These are phyloP conservation scores for Oscarella lobularis DNA, from an alignment of 37 sponge, comb jelly and placozoan species.

Conservation along the genomic window DNA sequence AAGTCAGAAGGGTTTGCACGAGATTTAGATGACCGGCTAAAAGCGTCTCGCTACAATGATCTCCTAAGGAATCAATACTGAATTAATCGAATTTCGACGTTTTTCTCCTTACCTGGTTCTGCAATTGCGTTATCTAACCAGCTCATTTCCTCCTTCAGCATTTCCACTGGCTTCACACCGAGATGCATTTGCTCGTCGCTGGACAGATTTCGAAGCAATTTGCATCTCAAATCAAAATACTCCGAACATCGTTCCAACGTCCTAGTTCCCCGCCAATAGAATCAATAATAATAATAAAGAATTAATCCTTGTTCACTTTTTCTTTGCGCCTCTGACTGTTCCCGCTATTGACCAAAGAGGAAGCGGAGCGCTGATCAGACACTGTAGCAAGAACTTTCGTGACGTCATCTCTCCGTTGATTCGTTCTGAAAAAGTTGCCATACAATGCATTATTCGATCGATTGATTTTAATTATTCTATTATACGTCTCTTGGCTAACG, in stretches of 20 bases:
- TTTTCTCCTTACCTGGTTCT: not conserved
- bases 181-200: slow-evolving; percentile 27
- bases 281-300: not conserved
- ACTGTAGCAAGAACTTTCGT: not conserved
- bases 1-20: slow-evolving; percentile 43
- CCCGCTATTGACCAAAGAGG: not conserved
- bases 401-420: too few relatives aligned
- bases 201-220: not conserved
- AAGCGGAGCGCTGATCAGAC: not conserved
- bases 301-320: not conserved
- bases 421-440: too few relatives aligned
- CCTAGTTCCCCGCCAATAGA: not conserved
- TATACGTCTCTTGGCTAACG: not conserved
- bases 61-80: slow-evolving; percentile 2
- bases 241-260: not conserved
- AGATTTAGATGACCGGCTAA: slow-evolving; percentile 81
- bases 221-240: not conserved
- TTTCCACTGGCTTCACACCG: slow-evolving; percentile 21
- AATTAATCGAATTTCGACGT: too few relatives aligned
- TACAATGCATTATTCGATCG: not conserved
- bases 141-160: slow-evolving; percentile 43
- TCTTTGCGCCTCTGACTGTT: not conserved
- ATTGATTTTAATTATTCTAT: not conserved
- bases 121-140: slow-evolving; percentile 27
- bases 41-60: slow-evolving; percentile 26